A percentile compares a stretch with the other conserved stretches of the same genome.
phyloP scores from a whole-genome alignment of 2,113 vertebrate genomes.

The Nannospalax galili region DNA sequence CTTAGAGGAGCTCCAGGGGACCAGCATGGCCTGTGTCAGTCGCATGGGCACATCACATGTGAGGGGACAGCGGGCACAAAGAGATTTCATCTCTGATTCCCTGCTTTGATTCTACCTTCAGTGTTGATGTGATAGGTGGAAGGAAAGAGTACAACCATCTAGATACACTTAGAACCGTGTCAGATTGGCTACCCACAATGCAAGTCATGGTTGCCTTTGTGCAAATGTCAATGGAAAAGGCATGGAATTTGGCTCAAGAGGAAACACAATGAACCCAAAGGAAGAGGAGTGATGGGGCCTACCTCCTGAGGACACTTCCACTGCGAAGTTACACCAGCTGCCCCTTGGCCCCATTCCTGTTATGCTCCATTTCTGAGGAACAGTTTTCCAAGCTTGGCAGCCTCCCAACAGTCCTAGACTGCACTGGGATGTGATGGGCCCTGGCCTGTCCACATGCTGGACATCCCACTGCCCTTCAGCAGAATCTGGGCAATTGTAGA shows the following conservation, averaged over 20 bases:
- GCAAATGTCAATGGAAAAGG: no score
- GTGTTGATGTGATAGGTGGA: no score
- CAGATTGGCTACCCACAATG: fast-evolving
- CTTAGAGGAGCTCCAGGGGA: not conserved
- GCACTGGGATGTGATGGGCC: no score
- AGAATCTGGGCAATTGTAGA: not conserved
- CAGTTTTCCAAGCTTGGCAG: not conserved
- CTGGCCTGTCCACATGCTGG: no score
- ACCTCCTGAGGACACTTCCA: not conserved
- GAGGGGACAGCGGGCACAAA: fast-evolving
- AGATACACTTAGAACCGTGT: fast-evolving
- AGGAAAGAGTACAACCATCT: not conserved
- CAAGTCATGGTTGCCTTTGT: not conserved
- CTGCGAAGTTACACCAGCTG: not conserved
- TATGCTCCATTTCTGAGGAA: not conserved
- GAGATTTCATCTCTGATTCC: not conserved
- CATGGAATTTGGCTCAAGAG: not conserved
- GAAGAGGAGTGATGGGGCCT: not conserved
- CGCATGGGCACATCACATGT: fast-evolving
- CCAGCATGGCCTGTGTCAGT: not conserved
- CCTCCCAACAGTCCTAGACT: not conserved
- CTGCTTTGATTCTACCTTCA: not conserved
- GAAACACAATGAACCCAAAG: not conserved
- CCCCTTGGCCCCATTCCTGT: not conserved
- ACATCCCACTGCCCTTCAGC: not conserved